These are phyloP conservation scores for Argyrosomus regius DNA, from an alignment of 2,797 vertebrate species.

Conservation along the genomic window DNA sequence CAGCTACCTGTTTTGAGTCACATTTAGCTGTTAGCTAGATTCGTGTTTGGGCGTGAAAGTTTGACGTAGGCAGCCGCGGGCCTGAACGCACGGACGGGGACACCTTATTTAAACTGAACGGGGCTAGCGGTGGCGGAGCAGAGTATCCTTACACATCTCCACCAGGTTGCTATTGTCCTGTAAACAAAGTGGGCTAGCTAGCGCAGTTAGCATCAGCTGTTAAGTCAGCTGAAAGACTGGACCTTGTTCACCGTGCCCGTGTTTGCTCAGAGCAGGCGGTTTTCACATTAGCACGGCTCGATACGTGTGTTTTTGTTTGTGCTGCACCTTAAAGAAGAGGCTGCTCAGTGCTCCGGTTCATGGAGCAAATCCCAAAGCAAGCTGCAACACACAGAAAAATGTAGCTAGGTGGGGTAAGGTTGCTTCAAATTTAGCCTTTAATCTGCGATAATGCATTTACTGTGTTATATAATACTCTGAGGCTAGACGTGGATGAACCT, in stretches of 20 bases:
- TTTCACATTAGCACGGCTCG: not conserved
- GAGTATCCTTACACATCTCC: conserved; percentile 3
- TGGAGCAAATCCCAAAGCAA: not conserved
- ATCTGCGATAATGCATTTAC: not conserved
- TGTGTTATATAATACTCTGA: conserved; percentile 22
- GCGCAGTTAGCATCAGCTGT: conserved; percentile 64
- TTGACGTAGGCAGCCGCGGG: too few species aligned
- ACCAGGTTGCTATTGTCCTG: conserved; percentile 77
- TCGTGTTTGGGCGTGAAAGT: not conserved
- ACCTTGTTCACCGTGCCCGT: conserved; percentile 37
- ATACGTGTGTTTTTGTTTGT: conserved; percentile 6
- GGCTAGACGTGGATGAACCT: conserved; percentile 8
- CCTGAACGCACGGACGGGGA: not conserved
- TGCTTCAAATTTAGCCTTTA: not conserved
- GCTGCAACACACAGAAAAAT: conserved; percentile 6
- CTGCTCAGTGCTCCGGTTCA: not conserved
- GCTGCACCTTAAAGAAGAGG: not conserved
- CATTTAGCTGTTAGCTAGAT: not conserved
- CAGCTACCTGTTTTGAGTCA: conserved; percentile 20
- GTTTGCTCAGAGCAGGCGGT: not conserved
- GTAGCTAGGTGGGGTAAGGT: conserved; percentile 35
- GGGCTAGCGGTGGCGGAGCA: not conserved
- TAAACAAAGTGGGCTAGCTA: conserved; percentile 78
- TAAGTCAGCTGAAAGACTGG: conserved; percentile 31
- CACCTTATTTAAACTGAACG: not conserved